phyloP scores from a whole-genome alignment of 2,113 vertebrate species.

The Eretmochelys imbricata region DNA sequence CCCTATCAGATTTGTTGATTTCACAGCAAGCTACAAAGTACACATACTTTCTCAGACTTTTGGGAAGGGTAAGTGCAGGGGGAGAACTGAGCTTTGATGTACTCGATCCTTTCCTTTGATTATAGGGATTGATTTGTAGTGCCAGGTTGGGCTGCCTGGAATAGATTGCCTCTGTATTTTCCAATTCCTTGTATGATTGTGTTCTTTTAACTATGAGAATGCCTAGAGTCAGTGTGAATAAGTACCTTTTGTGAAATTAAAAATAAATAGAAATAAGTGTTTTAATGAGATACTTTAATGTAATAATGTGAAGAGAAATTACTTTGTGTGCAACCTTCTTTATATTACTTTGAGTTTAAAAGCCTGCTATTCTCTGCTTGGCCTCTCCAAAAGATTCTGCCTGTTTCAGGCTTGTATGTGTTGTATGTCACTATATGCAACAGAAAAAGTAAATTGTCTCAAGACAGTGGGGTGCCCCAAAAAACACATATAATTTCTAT shows the following conservation, averaged over 20 bases:
- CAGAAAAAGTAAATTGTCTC: background rate
- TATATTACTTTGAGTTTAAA: background rate
- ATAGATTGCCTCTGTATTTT: conserved; percentile 32
- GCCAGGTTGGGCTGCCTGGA: background rate
- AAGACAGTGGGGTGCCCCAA: background rate
- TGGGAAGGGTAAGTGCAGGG: background rate
- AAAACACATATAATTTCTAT: background rate
- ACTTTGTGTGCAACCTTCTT: background rate
- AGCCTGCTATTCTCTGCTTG: background rate
- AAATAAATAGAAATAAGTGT: background rate
- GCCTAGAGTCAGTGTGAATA: background rate
- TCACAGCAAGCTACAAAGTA: background rate
- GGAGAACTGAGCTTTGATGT: background rate
- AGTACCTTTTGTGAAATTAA: background rate
- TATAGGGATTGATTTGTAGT: background rate
- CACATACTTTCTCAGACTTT: background rate
- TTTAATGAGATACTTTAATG: conserved; percentile 30
- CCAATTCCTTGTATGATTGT: conserved; percentile 20
- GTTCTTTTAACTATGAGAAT: conserved; percentile 24
- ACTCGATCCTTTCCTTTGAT: background rate
- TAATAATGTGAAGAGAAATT: background rate
- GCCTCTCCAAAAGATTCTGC: background rate
- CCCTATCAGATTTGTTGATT: background rate
- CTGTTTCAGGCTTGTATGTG: background rate
- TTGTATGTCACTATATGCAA: background rate